Evolutionary conservation across 2,888 invertebrate genomes (phyloP).

Genomic region (Chrysotoxum bicinctum): DNA sequence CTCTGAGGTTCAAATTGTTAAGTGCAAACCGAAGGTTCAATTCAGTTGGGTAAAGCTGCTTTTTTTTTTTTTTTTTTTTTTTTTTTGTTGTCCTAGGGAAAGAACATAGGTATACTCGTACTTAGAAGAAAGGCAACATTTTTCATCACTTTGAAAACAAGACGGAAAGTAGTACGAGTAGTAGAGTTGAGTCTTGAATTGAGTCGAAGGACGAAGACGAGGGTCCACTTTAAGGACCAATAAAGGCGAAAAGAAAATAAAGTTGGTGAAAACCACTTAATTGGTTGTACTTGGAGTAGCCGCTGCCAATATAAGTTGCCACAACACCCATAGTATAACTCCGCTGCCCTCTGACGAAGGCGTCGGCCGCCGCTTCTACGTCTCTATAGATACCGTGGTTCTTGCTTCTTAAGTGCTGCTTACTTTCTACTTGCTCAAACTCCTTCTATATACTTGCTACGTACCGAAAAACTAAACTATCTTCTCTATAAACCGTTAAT

Average conservation of each 20-base stretch:
- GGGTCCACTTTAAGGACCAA: slow-evolving; percentile 59
- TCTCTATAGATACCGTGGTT: neutral
- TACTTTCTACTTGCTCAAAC: slow-evolving; percentile 26
- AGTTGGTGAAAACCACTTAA: slow-evolving; percentile 67
- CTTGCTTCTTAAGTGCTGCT: slow-evolving; percentile 40
- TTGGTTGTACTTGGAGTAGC: slow-evolving; percentile 55
- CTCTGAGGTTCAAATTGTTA: slow-evolving; percentile 9
- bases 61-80: neutral
- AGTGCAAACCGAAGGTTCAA: slow-evolving; percentile 33
- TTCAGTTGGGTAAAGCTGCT: slow-evolving; percentile 32
- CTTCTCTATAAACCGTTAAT: slow-evolving; percentile 8
- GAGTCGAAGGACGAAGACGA: neutral
- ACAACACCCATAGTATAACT: neutral
- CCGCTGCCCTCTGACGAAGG: too few relatives aligned
- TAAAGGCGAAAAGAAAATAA: slow-evolving; percentile 62
- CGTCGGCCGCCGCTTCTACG: neutral
- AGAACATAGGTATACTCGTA: neutral
- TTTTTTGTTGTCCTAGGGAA: neutral
- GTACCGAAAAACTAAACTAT: slow-evolving; percentile 10
- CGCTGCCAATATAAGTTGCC: slow-evolving; percentile 20
- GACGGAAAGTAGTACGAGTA: neutral
- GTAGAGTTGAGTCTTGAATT: neutral
- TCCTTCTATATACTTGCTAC: slow-evolving; percentile 12
- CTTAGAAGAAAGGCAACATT: slow-evolving; percentile 11
- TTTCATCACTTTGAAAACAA: slow-evolving; percentile 20